Evolutionary conservation across 2,113 vertebrate species (phyloP).

Genomic region (Melierax canorus): DNA sequence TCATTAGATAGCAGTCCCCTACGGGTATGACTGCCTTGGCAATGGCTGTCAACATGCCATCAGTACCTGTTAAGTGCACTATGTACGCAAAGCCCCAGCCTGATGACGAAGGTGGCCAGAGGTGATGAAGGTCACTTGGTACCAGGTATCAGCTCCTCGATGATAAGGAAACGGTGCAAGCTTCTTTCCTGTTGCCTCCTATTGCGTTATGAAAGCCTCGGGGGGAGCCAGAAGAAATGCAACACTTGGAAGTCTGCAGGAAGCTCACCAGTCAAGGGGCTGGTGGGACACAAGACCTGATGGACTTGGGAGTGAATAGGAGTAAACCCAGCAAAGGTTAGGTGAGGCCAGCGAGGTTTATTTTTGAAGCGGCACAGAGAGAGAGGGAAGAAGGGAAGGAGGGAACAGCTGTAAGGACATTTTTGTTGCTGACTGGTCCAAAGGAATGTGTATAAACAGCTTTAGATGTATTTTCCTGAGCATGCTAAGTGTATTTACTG

Average conservation of each 20-base stretch:
- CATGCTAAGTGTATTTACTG: slow-evolving; percentile 56
- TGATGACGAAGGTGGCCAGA: background rate
- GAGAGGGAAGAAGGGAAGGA: slow-evolving; percentile 14
- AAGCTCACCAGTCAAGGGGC: background rate
- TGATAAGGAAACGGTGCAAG: background rate
- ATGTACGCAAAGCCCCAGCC: background rate
- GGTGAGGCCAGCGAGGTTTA: slow-evolving; percentile 27
- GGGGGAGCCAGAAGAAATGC: background rate
- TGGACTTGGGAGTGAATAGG: background rate
- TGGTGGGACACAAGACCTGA: background rate
- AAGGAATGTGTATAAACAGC: slow-evolving; percentile 57
- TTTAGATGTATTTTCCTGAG: slow-evolving; percentile 61
- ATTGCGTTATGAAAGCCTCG: background rate
- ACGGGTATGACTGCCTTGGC: background rate
- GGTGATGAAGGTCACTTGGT: background rate
- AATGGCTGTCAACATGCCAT: background rate
- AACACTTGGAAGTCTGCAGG: background rate
- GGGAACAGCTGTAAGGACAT: slow-evolving; percentile 36
- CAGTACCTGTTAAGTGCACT: background rate
- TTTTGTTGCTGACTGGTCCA: slow-evolving; percentile 52
- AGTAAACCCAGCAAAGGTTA: slow-evolving; percentile 21
- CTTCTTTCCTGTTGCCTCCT: background rate
- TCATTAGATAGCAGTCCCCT: background rate
- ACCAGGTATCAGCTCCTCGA: background rate
- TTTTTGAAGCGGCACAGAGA: background rate